phyloP scores from a whole-genome alignment of 64 coral and sea anemone species.

The Actinia equina region DNA sequence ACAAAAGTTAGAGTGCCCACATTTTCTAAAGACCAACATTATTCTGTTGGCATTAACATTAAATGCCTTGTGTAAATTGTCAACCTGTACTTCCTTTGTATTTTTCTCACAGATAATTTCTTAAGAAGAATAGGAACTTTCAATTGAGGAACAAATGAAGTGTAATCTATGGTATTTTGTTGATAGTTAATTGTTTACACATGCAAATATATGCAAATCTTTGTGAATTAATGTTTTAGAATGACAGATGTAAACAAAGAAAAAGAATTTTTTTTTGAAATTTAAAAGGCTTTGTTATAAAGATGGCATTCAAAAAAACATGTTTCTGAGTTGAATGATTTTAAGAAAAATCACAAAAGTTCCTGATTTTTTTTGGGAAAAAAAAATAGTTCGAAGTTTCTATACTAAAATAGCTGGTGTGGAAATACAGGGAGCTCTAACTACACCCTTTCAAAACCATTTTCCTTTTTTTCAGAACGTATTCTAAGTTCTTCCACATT shows the following conservation, averaged over 20 bases:
- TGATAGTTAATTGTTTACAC: neutral
- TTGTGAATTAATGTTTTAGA: neutral
- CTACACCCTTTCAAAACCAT: too few species aligned
- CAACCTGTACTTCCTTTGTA: neutral
- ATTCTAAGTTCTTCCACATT: too few species aligned
- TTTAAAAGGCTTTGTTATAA: neutral
- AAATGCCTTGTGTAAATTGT: too few species aligned
- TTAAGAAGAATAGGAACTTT: neutral
- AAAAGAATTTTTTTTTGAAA: neutral
- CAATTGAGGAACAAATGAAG: neutral
- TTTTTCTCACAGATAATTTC: neutral
- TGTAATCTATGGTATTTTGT: neutral
- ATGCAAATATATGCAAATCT: constrained; percentile 22
- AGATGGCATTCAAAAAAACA: neutral
- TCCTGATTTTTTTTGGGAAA: too few species aligned
- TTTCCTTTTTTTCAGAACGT: too few species aligned
- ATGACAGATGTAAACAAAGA: neutral
- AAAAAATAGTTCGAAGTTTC: neutral
- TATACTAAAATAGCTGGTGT: neutral
- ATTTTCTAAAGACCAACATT: too few species aligned
- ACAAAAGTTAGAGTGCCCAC: too few species aligned
- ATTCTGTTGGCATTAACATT: neutral
- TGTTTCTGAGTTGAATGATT: neutral
- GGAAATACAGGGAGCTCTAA: too few species aligned
- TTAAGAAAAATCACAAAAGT: too few species aligned